Base-by-base conservation (phyloP, 2,113 vertebrate genomes). In the Ophthalmolycus amberensis region DNA sequence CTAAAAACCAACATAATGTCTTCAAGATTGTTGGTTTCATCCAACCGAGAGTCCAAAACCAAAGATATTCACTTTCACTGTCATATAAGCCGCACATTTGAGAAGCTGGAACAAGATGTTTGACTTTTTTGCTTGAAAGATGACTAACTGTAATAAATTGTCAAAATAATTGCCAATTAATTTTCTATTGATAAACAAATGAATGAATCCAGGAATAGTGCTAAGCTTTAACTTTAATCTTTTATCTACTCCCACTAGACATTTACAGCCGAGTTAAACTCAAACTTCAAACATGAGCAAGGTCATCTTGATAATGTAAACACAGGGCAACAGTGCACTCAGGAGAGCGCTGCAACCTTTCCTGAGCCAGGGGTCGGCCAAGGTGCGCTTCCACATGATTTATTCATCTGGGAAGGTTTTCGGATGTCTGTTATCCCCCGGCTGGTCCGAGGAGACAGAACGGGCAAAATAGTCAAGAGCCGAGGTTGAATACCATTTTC, bases 371-470 rank as follows among this genome's bases (percentile, higher is more conserved):
- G 64, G 81, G 89, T 79, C 76, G 60, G 87, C 88, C 75, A 76
- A 80, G 64, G 42, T 82, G 70, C 32, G 20, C 60, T 74, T 89
- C 80, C 85, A 71, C 90, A 82, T 91, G 78, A 83, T 88, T 93
- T 90, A 94, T 93, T 92, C 81, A 93, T 92, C 67, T 65, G 78
- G 60, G 75, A 60, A 58, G 75, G 27, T 71, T 71, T 77, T 62
- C 25, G 75, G 87, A 73, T 81, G 83, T 87, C 78, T 79, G 32
- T 83, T 77, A 81, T 81, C 59, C 54, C 54, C 70, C 38, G 9
- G 32, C 54, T 70, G 76, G 64, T 69, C 75, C 48, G 77, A 86
- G 60, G 63, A 79, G 77, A 73, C 38, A 38, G 42, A 66, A 71
- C 37, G 16, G 76, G 58, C 77, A 59, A 68, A 80, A 70, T 62